Evolutionary conservation across 2,888 invertebrate genomes (phyloP), one percentile per base, ranked within the genome.

Genomic region (Calameuta idolon): DNA sequence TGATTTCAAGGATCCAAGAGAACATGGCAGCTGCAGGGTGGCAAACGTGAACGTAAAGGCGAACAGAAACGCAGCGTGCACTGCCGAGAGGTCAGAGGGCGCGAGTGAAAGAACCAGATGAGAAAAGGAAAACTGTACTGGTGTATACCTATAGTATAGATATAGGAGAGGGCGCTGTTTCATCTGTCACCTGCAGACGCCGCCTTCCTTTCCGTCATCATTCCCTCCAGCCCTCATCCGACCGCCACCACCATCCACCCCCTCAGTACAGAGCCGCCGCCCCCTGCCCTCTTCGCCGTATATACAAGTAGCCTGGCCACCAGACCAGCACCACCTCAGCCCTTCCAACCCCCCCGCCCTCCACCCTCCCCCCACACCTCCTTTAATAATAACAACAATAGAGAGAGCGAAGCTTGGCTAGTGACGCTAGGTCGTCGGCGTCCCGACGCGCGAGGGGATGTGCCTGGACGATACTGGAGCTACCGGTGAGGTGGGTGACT

Each of bases 141-240:
- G 75, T 12, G 23, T 55, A 55, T 55, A 55, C 23, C 55, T 55
- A 55, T 55, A 55, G 23, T 23, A 23, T 23, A 35, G 78, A 78
- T 15, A 23, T 9, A 55, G 37, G 86, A 85, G 81, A 79, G 85
- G 85, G 84, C 83, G 88, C 89, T 87, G 90, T 91, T 91, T 91
- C 91, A 91, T 91, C 91, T 91, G 91, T 91, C 91, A 91, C 91
- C 91, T 90, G 90, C 91, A 91, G 91, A 91, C 91, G 91, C 90
- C 90, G 90, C 90, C 90, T 91, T 91, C 90, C 91, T 91, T 91
- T 91, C 90, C 90, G 90, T 91, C 91, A 91, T 90, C 91, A 87
- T 89, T 87, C 89, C 89, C 87, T 89, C 89, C 87, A 82, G 80
- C 82, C 82, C 84, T 82, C 80, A 85, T 80, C 79, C 84, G 81